phyloP scores from a whole-genome alignment of 2,888 invertebrate genomes.

The Aleiodes leptofemur region DNA sequence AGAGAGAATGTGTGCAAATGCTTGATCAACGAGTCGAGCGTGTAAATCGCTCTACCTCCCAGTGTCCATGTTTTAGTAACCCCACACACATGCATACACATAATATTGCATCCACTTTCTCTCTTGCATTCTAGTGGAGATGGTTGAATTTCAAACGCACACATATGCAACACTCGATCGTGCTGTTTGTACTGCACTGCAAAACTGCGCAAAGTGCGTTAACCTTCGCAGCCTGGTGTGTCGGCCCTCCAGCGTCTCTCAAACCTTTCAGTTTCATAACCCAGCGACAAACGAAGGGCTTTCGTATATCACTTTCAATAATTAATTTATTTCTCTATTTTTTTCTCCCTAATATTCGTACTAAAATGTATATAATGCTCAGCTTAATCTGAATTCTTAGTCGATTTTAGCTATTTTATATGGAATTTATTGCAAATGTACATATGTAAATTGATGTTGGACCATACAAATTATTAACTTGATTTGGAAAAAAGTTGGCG shows the following conservation, averaged over 20 bases:
- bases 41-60: constrained; percentile 50
- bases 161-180: constrained; percentile 17
- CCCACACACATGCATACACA: not conserved
- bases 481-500: too few relatives aligned
- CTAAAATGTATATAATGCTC: too few relatives aligned
- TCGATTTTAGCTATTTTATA: not conserved
- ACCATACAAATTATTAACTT: too few relatives aligned
- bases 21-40: constrained; percentile 40
- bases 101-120: not conserved
- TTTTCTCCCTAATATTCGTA: not conserved
- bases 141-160: constrained; percentile 18
- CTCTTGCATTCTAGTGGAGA: constrained; percentile 15
- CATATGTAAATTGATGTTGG: too few relatives aligned
- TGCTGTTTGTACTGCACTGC: constrained; percentile 46
- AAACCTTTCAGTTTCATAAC: constrained; percentile 50
- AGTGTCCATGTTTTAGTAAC: not conserved
- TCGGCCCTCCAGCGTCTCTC: constrained; percentile 71
- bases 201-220: constrained; percentile 63
- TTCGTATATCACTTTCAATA: too few relatives aligned
- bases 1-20: constrained; percentile 12
- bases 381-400: not conserved
- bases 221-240: constrained; percentile 67
- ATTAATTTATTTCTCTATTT: too few relatives aligned
- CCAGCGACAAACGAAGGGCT: not conserved
- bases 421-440: too few relatives aligned